Base-by-base conservation (phyloP, 2,113 vertebrate species). In the Ictidomys tridecemlineatus region DNA sequence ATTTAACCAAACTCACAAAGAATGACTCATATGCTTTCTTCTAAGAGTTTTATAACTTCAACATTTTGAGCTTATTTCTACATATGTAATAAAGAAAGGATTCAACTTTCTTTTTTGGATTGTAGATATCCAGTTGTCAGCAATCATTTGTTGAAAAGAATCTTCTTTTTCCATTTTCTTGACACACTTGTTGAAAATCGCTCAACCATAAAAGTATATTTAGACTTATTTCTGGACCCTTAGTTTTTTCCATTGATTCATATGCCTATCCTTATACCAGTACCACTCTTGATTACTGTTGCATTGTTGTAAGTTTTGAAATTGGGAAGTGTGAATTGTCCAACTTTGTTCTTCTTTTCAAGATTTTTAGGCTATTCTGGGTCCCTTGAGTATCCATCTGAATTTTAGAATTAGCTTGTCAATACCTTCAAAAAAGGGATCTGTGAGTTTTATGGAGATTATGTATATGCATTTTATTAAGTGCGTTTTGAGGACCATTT, bases 141-240 rank as follows among this genome's bases (percentile, higher is more conserved):
- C 9, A 92, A 58, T 18, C 51, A 78, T 65, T 93, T 79, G 28
- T 85, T 16, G 39, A 80, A 92, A 94, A 89, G 16, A 53, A 20
- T 65, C 32, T 53, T 85, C 30, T 79, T 97, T 92, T 92, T 42
- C 5, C 61, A 94, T 79, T 96, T 92, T 89, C 87, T 85, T 89
- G 65, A 69, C 14, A 79, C 4, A 16, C n/a, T 94, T 58, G 32
- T 82, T 61, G 61, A 85, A 61, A 89, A 76, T 45, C 39, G 85
- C 2, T 80, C 58, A 32, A 79, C 26, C 4, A 65, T 83, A 82
- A 61, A 65, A 61, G 0, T 91, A 70, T 93, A 45, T 45, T 45
- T 45, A 61, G 2, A 2, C 70, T 45, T 93, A 56, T 83, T 91
- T 93, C 32, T 83, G 5, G 1, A 83, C 30, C 78, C 37, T 83